Percentiles rank a stretch among this genome's conserved stretches.
phyloP scores from a whole-genome alignment of 2,113 vertebrate species.

The Gasterosteus aculeatus region DNA sequence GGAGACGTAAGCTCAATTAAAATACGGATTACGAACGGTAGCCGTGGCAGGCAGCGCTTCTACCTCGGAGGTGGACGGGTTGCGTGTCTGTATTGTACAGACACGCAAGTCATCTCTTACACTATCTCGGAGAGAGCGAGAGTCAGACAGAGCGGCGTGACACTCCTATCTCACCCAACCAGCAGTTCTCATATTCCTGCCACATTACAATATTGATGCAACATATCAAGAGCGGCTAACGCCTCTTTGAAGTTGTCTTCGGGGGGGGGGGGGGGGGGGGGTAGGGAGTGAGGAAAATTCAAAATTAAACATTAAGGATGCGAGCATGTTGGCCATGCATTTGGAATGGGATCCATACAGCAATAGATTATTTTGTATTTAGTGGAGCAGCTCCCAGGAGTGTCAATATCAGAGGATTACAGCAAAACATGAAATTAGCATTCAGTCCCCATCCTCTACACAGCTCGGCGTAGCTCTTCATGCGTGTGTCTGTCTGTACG shows the following conservation, averaged over 20 bases:
- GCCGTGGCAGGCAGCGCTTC: conserved; percentile 35
- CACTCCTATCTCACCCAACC: conserved; percentile 79
- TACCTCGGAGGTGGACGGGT: conserved; percentile 47
- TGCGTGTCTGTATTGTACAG: conserved; percentile 36
- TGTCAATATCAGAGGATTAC: conserved; percentile 87
- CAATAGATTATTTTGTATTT: conserved; percentile 86
- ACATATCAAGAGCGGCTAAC: conserved; percentile 81
- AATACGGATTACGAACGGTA: conserved; percentile 47
- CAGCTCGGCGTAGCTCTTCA: conserved; percentile 70
- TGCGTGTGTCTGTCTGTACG: conserved; percentile 33
- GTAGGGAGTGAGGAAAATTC: conserved; percentile 79
- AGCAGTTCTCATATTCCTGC: conserved; percentile 81
- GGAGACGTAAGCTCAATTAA: conserved; percentile 41
- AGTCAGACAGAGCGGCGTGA: conserved; percentile 68
- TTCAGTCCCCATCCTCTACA: conserved; percentile 82
- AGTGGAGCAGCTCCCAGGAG: conserved; percentile 86
- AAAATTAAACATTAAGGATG: conserved; percentile 86
- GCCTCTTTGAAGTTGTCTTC: conserved; percentile 84
- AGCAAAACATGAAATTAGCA: conserved; percentile 86
- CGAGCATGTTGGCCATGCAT: conserved; percentile 81
- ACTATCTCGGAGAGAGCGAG: conserved; percentile 67
- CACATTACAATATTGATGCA: conserved; percentile 85
- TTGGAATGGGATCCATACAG: conserved; percentile 83
- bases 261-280: conserved; percentile 77
- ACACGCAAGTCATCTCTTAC: conserved; percentile 57